A percentile compares a stretch with the other conserved stretches of the same genome.
Evolutionary conservation across 2,888 invertebrate genomes (phyloP).

Genomic region (Mesorhabditis spiculigera): DNA sequence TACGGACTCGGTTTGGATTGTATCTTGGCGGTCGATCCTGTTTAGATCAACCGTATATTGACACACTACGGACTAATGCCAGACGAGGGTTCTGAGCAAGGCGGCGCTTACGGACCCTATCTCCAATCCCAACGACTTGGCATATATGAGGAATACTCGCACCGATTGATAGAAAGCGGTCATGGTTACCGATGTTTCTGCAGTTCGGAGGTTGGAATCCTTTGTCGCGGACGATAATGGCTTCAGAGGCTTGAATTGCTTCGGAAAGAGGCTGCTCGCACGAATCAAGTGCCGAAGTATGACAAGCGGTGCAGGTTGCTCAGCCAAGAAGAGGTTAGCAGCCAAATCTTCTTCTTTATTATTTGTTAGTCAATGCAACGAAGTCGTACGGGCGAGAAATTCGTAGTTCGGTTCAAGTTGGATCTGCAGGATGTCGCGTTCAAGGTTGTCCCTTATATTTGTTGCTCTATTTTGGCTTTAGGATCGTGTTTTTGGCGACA

Average conservation of each 20-base stretch:
- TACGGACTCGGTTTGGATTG: conserved; percentile 51
- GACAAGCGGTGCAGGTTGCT: conserved; percentile 68
- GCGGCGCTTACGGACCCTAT: conserved; percentile 63
- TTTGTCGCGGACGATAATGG: conserved; percentile 54
- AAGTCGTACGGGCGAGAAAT: conserved; percentile 67
- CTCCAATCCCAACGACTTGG: conserved; percentile 76
- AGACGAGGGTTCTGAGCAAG: conserved; percentile 24
- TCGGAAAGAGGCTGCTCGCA: conserved; percentile 74
- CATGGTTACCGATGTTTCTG: conserved; percentile 57
- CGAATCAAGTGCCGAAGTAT: conserved; percentile 77
- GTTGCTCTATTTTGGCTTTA: conserved; percentile 10
- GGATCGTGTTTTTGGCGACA: conserved; percentile 43
- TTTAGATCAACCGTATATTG: conserved; percentile 63
- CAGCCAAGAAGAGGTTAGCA: neutral
- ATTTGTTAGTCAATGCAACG: conserved; percentile 52
- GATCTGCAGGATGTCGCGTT: conserved; percentile 38
- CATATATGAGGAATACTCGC: conserved; percentile 71
- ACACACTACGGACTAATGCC: conserved; percentile 76
- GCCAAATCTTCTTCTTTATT: neutral
- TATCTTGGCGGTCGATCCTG: conserved; percentile 13
- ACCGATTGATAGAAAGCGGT: conserved; percentile 65
- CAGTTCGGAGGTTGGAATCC: conserved; percentile 34
- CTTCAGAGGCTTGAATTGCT: conserved; percentile 73
- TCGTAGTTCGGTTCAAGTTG: conserved; percentile 77
- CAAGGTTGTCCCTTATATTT: conserved; percentile 23